Evolutionary conservation across 2,888 invertebrate species (phyloP).

Genomic region (Eupithecia subfuscata): DNA sequence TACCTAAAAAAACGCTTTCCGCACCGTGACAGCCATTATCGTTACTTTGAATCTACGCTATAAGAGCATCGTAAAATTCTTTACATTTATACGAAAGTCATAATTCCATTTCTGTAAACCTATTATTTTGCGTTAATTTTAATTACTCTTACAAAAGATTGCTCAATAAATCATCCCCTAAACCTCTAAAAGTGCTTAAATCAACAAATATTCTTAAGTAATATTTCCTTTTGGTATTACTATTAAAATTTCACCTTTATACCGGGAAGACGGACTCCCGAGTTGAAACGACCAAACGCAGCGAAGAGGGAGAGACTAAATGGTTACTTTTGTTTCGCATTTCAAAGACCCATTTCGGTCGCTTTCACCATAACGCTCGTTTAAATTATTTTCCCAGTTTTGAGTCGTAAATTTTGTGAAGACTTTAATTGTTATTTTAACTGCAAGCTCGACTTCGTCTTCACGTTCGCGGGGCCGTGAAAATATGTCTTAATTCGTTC

Average conservation of each 20-base stretch:
- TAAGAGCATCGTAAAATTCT: constrained; percentile 64
- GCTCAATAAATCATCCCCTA: constrained; percentile 51
- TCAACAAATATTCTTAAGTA: constrained; percentile 75
- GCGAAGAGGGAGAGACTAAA: constrained; percentile 64
- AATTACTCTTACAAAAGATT: constrained; percentile 48
- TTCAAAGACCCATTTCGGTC: constrained; percentile 74
- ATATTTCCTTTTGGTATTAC: constrained; percentile 78
- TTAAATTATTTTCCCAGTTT: constrained; percentile 82
- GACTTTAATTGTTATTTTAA: constrained; percentile 85
- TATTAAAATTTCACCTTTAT: constrained; percentile 81
- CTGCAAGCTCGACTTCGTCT: constrained; percentile 80
- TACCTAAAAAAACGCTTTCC: no score
- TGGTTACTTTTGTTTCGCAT: constrained; percentile 76
- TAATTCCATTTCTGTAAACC: constrained; percentile 35
- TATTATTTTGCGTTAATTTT: constrained; percentile 37
- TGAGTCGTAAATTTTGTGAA: constrained; percentile 81
- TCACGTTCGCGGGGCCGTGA: constrained; percentile 64
- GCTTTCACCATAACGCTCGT: constrained; percentile 69
- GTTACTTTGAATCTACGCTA: constrained; percentile 79
- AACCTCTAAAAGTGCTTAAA: constrained; percentile 67
- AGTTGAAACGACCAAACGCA: constrained; percentile 70
- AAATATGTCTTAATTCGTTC: constrained; percentile 82
- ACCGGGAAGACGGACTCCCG: constrained; percentile 56
- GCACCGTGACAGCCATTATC: constrained; percentile 78
- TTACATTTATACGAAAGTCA: constrained; percentile 57